phyloP scores from a whole-genome alignment of 37 sponge, comb jelly and placozoan species.

The Cliona cf. orientalis region DNA sequence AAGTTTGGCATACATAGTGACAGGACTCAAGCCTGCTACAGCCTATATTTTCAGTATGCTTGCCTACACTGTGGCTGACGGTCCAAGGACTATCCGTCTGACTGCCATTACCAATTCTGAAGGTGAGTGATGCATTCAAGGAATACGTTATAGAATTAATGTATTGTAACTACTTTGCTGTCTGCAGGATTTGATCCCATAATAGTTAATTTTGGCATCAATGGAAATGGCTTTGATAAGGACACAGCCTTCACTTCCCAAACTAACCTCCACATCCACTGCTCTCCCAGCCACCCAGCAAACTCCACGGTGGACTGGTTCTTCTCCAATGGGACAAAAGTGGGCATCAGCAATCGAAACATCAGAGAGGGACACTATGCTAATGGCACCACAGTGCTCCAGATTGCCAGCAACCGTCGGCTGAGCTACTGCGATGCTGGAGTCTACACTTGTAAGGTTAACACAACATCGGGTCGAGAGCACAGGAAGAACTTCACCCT shows the following conservation, averaged over 20 bases:
- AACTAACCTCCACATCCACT: constrained; percentile 26
- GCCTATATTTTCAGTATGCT: constrained; percentile 23
- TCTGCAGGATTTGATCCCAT: background rate
- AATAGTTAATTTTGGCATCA: constrained; percentile 25
- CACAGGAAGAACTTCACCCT: constrained; percentile 19
- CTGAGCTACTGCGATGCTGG: constrained; percentile 37
- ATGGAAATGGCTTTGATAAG: constrained; percentile 31
- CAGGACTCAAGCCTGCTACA: constrained; percentile 13
- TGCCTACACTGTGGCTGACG: constrained; percentile 49
- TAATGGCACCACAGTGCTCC: constrained; percentile 32
- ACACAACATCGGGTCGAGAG: background rate
- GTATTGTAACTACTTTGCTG: no score
- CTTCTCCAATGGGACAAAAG: constrained; percentile 14
- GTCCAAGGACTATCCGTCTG: constrained; percentile 28
- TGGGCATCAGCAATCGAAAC: background rate
- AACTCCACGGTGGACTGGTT: constrained; percentile 15
- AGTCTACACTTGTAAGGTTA: constrained; percentile 19
- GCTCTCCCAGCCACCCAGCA: background rate
- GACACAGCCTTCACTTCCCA: background rate
- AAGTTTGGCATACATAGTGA: background rate
- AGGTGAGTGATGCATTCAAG: constrained; percentile 4
- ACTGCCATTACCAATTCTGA: constrained; percentile 12
- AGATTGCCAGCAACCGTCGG: constrained; percentile 12
- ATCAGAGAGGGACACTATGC: background rate
- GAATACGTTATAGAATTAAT: no score